phyloP scores from a whole-genome alignment of 2,888 invertebrate genomes.

The Thecocarcelia acutangulata region DNA sequence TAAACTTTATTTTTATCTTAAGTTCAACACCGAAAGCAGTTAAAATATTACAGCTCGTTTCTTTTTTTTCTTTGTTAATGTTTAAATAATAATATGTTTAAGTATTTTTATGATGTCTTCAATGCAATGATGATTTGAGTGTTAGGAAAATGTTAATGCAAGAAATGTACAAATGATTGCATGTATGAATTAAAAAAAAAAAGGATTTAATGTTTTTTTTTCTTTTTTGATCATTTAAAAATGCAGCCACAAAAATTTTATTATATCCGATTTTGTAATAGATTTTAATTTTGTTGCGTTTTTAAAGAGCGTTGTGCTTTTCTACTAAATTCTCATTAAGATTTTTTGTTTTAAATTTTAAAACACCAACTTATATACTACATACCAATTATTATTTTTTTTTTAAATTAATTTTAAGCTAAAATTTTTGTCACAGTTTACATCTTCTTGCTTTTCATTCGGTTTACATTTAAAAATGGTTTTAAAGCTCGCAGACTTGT shows the following conservation, averaged over 20 bases:
- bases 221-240: constrained; percentile 41
- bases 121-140: constrained; percentile 47
- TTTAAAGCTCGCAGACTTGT: constrained; percentile 48
- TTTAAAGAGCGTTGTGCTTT: constrained; percentile 74
- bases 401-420: constrained; percentile 16
- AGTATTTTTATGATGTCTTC: constrained; percentile 2
- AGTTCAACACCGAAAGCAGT: constrained; percentile 61
- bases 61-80: not conserved
- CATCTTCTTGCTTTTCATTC: constrained; percentile 34
- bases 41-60: constrained; percentile 58
- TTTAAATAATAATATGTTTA: constrained; percentile 33
- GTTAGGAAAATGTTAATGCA: not conserved
- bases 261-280: constrained; percentile 35
- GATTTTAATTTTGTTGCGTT: constrained; percentile 70
- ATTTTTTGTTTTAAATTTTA: constrained; percentile 53
- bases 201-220: constrained; percentile 28
- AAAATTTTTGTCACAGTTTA: constrained; percentile 45
- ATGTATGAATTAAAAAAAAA: constrained; percentile 12
- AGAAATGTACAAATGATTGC: not conserved
- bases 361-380: constrained; percentile 64
- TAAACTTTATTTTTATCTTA: constrained; percentile 46
- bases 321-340: constrained; percentile 51
- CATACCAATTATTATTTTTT: constrained; percentile 16
- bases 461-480: not conserved
- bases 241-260: constrained; percentile 77